Base-by-base conservation (phyloP, 2,888 invertebrate genomes). In the Odontothrips loti region DNA sequence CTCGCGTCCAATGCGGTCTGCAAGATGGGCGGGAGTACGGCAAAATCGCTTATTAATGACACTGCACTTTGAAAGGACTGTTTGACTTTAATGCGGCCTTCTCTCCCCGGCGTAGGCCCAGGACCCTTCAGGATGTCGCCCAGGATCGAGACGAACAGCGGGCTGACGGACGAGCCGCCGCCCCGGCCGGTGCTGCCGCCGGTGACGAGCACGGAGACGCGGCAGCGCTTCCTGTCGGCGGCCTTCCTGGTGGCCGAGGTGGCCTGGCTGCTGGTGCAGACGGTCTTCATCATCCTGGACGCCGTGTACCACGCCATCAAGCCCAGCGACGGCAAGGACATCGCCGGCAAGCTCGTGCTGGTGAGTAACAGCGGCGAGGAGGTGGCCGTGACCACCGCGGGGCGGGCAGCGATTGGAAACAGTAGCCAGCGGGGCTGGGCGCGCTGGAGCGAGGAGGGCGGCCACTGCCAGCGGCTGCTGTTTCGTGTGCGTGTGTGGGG, bases 281-380 rank as follows among this genome's bases (percentile, higher is more conserved):
- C 68, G 11, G 12, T 75, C 68, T 75, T 75, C 68, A 75, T 75
- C 23, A 75, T 75, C 68, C 68, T 75, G 68, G 68, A 75, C 68
- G 68, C 68, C 68, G 68, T 75, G 11, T 75, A 75, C 68, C 68
- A 75, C 68, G 68, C 68, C 68, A 75, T 75, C 68, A 75, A 75
- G 68, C 68, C 68, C 68, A 75, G 27, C 68, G 68, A 75, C 23
- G 68, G 68, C 68, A 75, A 75, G 68, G 68, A 75, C 27, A n/a
- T 75, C 11, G 23, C 68, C 27, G 68, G 68, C 11, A 75, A 75
- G 12, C 68, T 75, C 23, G 68, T 75, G 68, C 68, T 75, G 68
- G 68, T 75, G 68, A 75, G 68, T 75, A 12, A n/a, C 3, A 43
- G 34, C 34, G 34, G 51, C 12, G 51, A 2, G 51, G 20, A 1